Evolutionary conservation across 2,113 vertebrate species (phyloP).

Genomic region (Zosterops lateralis): DNA sequence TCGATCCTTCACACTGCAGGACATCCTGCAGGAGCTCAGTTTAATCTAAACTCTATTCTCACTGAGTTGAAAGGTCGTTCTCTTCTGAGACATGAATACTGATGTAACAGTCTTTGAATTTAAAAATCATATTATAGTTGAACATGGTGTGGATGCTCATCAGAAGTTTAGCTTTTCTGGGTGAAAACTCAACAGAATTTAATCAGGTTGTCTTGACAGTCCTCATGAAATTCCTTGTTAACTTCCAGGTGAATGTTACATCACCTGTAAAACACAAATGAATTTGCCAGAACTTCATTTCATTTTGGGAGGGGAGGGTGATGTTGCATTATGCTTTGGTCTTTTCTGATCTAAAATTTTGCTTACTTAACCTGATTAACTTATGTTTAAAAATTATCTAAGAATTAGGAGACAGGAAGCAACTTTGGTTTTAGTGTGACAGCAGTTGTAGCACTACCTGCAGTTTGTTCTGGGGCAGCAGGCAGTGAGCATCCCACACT

Average conservation of each 20-base stretch:
- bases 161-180: neutral
- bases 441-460: neutral
- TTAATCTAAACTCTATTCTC: neutral
- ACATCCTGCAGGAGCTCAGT: neutral
- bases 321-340: neutral
- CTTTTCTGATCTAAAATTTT: neutral
- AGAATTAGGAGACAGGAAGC: neutral
- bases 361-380: neutral
- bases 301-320: neutral
- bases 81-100: neutral
- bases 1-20: neutral
- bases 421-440: neutral
- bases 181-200: neutral
- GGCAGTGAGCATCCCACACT: neutral
- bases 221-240: neutral
- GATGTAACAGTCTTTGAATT: neutral
- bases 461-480: neutral
- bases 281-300: neutral
- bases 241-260: neutral
- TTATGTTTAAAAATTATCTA: neutral
- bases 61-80: neutral
- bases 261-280: neutral
- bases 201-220: neutral
- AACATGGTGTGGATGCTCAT: neutral
- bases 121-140: rapidly evolving